phyloP scores from a whole-genome alignment of 2,113 vertebrate genomes.

The Ancistrus triradiatus region DNA sequence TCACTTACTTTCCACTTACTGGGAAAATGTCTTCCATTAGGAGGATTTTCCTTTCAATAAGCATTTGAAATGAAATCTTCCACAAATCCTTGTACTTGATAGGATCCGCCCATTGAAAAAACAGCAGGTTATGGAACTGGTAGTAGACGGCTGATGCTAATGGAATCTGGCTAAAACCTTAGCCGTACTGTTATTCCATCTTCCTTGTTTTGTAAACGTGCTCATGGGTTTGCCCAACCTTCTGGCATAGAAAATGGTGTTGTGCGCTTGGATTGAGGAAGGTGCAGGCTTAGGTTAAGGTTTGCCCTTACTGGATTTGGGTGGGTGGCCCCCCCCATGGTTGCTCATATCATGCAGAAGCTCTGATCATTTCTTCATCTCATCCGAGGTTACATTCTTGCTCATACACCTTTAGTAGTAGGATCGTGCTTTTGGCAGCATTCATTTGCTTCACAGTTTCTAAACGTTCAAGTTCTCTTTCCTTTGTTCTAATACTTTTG shows the following conservation, averaged over 20 bases:
- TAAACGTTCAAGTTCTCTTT: constrained; percentile 32
- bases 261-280: background rate
- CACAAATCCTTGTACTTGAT: constrained; percentile 31
- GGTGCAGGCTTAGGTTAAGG: background rate
- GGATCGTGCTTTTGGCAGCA: constrained; percentile 28
- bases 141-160: constrained; percentile 23
- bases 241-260: constrained; percentile 1
- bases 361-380: constrained; percentile 37
- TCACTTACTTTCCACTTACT: no score
- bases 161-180: constrained; percentile 13
- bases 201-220: background rate
- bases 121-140: constrained; percentile 32
- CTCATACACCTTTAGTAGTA: constrained; percentile 35
- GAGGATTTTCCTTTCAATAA: constrained; percentile 32
- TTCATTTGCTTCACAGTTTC: constrained; percentile 30
- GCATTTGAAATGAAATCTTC: constrained; percentile 29
- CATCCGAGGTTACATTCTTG: constrained; percentile 24
- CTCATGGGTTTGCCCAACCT: background rate
- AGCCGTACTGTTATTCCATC: constrained; percentile 13
- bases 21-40: no score
- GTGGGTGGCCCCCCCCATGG: background rate
- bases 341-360: constrained; percentile 13
- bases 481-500: constrained; percentile 31
- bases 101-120: constrained; percentile 32
- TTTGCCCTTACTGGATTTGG: constrained; percentile 6